Evolutionary conservation across 2,797 vertebrate species (phyloP), one percentile per base, ranked within the genome.

Genomic region (Vespertilio murinus): DNA sequence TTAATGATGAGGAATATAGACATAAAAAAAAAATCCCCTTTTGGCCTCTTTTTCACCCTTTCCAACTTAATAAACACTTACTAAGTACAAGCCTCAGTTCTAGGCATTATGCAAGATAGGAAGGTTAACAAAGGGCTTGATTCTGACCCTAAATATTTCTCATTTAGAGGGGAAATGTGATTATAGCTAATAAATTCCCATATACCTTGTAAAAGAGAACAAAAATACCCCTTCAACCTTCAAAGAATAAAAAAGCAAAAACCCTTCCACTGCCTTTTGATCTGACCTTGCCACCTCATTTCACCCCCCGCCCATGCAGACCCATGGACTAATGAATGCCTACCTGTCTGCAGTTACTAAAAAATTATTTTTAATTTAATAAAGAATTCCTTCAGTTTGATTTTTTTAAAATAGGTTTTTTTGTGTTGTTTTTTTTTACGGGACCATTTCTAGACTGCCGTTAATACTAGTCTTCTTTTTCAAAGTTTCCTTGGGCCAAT

Each of bases 351-450:
- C 49, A 64, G 30, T 11, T 65, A 28, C 30, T 35, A 20, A 80
- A 59, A 49, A 47, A 4, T 2, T 4, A 23, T 67, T 28, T 74
- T 52, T 16, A 74, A 93, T 70, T 61, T 80, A 56, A 45, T 47
- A 64, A 54, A 75, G 30, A 84, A 95, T 85, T 91, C 79, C 75
- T 90, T 84, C 1, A 49, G 17, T 35, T 89, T 71, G 12, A 33
- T 33, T 61, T 82, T 30, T 33, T 1, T 10, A 65, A 25, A 65
- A 22, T n/a, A 5, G 5, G 0, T 49, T 67, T 67, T 85, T 71
- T 67, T 42, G 42, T 42, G n/a, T 11, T 42, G 42, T 42, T 42
- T 42, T 22, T 67, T 85, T 71, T 67, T 30, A 54, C 1, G 73
- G 83, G 14, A 74, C 23, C n/a, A 64, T n/a, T 91, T 28, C 54